Evolutionary conservation across 2,797 vertebrate genomes (phyloP).

Genomic region (Falco berigora): DNA sequence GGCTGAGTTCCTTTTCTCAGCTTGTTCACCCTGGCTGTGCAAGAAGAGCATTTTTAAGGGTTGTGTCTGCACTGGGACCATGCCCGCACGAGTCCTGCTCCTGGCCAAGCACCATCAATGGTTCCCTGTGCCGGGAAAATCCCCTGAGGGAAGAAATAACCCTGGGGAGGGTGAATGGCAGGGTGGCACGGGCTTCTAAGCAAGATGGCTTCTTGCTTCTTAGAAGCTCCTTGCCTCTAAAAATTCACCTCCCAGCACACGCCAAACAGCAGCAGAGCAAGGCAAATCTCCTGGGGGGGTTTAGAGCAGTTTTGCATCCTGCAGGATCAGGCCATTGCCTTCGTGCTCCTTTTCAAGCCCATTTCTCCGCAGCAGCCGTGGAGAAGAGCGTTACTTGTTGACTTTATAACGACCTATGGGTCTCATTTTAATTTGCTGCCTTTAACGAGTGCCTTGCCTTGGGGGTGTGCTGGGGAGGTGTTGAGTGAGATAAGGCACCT

Average conservation of each 20-base stretch:
- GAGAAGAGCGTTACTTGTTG: not conserved
- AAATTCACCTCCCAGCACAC: not conserved
- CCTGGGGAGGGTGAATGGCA: not conserved
- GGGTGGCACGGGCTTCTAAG: not conserved
- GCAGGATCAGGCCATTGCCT: not conserved
- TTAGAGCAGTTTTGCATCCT: not conserved
- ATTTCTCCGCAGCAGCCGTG: not conserved
- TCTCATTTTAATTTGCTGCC: constrained; percentile 32
- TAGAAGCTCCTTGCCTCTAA: not conserved
- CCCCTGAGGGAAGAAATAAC: not conserved
- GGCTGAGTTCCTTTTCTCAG: not conserved
- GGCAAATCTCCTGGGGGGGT: not conserved
- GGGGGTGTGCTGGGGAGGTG: not conserved
- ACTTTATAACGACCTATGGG: not conserved
- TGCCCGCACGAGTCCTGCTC: not conserved
- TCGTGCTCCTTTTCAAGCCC: not conserved
- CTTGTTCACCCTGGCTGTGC: not conserved
- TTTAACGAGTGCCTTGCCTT: not conserved
- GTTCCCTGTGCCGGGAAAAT: not conserved
- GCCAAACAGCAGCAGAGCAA: not conserved
- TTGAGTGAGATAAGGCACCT: not conserved
- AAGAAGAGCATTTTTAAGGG: not conserved
- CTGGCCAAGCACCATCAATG: not conserved
- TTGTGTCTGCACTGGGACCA: not conserved
- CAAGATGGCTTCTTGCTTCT: not conserved